Evolutionary conservation across 2,113 vertebrate genomes (phyloP).

Genomic region (Anhinga rufa): DNA sequence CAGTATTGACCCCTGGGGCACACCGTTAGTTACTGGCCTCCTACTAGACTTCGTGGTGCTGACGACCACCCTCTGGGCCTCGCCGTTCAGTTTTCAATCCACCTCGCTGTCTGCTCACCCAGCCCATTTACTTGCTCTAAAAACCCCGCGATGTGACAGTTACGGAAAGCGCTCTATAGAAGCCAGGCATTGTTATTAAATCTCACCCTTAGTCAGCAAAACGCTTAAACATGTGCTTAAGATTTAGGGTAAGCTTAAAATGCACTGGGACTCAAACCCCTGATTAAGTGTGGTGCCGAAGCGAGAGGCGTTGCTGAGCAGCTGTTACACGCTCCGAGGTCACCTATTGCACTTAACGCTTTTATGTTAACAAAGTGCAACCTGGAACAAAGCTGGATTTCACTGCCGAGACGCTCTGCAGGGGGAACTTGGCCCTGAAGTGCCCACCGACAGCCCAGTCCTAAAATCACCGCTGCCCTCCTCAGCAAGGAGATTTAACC

Average conservation of each 20-base stretch:
- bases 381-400: background rate
- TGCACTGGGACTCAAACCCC: background rate
- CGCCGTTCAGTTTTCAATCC: background rate
- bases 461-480: background rate
- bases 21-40: background rate
- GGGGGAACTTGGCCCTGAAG: background rate
- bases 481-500: background rate
- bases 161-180: background rate
- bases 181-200: background rate
- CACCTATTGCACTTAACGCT: background rate
- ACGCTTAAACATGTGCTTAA: background rate
- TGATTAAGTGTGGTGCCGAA: background rate
- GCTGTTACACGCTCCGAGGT: background rate
- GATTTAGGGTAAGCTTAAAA: background rate
- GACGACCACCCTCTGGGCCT: background rate
- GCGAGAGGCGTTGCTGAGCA: background rate
- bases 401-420: background rate
- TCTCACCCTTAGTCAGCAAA: background rate
- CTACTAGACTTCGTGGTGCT: background rate
- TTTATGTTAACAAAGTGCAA: background rate
- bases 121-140: background rate
- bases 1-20: background rate
- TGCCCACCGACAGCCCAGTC: background rate
- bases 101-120: background rate
- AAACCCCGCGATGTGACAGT: background rate